phyloP scores from a whole-genome alignment of 2,888 invertebrate species.

The Ophioninae sp. region DNA sequence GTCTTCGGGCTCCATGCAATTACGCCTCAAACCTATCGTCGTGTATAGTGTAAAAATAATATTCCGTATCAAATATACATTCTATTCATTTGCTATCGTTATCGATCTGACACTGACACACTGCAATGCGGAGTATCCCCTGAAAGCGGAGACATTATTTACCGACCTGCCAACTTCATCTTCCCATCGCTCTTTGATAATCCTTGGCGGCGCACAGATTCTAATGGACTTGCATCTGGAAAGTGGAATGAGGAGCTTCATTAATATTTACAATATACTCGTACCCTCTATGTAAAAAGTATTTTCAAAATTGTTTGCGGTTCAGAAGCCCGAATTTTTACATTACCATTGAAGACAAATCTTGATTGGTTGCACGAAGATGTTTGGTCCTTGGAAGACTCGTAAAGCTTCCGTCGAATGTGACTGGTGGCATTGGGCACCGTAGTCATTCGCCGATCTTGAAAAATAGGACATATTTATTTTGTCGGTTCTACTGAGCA shows the following conservation, averaged over 20 bases:
- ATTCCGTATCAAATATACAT: background rate
- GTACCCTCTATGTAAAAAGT: background rate
- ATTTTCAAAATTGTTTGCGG: too few relatives aligned
- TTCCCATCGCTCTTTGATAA: constrained; percentile 41
- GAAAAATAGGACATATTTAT: background rate
- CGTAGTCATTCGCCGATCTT: constrained; percentile 17
- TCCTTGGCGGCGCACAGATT: background rate
- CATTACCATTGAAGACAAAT: background rate
- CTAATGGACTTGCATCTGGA: background rate
- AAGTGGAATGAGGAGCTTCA: background rate
- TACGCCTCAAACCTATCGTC: background rate
- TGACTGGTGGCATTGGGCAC: background rate
- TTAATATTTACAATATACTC: background rate
- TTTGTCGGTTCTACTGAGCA: background rate
- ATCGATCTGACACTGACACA: background rate
- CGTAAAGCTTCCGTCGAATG: background rate
- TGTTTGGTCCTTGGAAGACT: background rate
- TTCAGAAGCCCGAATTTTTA: background rate
- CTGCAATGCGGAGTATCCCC: background rate
- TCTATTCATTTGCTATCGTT: background rate
- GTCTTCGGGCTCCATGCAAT: constrained; percentile 19
- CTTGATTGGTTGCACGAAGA: background rate
- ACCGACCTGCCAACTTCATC: constrained; percentile 18
- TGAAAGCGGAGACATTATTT: background rate
- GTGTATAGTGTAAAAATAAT: background rate